Evolutionary conservation across 2,113 vertebrate genomes (phyloP), one percentile per base, ranked within the genome.

Genomic region (Ursus arctos): DNA sequence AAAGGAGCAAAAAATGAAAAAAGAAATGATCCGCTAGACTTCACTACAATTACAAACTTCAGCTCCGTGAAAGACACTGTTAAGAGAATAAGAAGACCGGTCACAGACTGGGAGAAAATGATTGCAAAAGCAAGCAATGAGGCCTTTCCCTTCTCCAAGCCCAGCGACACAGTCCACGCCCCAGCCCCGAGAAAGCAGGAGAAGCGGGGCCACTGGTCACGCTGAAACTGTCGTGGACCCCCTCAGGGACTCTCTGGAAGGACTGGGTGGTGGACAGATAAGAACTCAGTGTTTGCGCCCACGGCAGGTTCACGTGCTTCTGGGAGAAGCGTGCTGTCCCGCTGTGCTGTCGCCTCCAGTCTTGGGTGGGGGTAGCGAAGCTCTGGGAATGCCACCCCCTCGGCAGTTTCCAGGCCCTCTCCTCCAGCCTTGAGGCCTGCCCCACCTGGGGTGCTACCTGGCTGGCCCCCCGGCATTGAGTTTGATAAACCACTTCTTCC

Each of bases 61-160:
- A 94, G 55, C 65, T 90, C n/a, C 63, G 12, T 69, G n/a, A 96
- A 86, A 92, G 33, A 92, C 26, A 53, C 22, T 82, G 51, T 86
- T 72, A 84, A 59, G n/a, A 71, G 74, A 87, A 40, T 76, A 76
- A 91, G 53, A 92, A 63, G 61, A 31, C 59, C 88, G 65, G 71
- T 63, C 63, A 93, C 43, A 82, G 12, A 81, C 14, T 71, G 40
- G n/a, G 36, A 71, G 28, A 91, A 92, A 93, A 86, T 59, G 51
- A 53, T 47, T 80, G 24, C 26, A 49, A 22, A 77, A 76, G 63
- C 33, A 71, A 88, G 43, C 24, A 40, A 22, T 31, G 36, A 84
- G 51, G 51, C 6, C 55, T 69, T 84, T 90, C n/a, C 33, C n/a
- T 49, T 92, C 55, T 88, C 86, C 59, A 49, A 91, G 53, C 55